These are phyloP conservation scores for Trichopoda pennipes DNA, from an alignment of 2,888 invertebrate species.

Conservation along the genomic window DNA sequence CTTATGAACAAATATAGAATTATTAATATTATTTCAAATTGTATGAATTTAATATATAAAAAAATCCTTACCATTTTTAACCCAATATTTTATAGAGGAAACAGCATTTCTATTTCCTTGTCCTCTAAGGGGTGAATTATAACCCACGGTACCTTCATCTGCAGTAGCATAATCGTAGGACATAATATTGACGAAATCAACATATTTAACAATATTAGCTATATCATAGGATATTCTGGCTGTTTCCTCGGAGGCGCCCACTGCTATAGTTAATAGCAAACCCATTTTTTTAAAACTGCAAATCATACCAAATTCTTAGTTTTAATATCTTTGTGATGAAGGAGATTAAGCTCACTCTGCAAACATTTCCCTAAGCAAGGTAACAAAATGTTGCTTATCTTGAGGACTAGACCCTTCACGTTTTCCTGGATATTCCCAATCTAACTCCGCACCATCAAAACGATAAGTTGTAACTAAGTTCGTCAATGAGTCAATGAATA, in stretches of 20 bases:
- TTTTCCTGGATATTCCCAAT: constrained; percentile 94
- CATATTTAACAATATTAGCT: constrained; percentile 71
- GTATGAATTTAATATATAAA: not conserved
- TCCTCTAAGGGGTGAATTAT: constrained; percentile 72
- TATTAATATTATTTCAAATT: not conserved
- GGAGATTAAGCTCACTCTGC: constrained; percentile 67
- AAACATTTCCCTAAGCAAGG: constrained; percentile 70
- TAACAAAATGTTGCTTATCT: constrained; percentile 64
- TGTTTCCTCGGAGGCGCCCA: constrained; percentile 71
- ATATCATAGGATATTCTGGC: constrained; percentile 73
- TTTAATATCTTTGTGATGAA: not conserved
- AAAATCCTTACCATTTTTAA: constrained; percentile 83
- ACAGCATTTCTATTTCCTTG: constrained; percentile 89
- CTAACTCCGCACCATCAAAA: constrained; percentile 94
- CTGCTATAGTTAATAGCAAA: constrained; percentile 87
- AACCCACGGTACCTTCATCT: constrained; percentile 69
- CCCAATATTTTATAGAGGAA: constrained; percentile 92
- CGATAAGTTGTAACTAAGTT: constrained; percentile 88
- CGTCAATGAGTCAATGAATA: constrained; percentile 87
- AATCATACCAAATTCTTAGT: not conserved
- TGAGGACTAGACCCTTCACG: constrained; percentile 73
- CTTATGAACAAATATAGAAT: constrained; percentile 70
- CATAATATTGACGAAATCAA: constrained; percentile 75
- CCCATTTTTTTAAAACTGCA: constrained; percentile 12
- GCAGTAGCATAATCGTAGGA: constrained; percentile 74